Base-by-base conservation (phyloP, 2,113 vertebrate species). In the Plecturocebus donacophilus region DNA sequence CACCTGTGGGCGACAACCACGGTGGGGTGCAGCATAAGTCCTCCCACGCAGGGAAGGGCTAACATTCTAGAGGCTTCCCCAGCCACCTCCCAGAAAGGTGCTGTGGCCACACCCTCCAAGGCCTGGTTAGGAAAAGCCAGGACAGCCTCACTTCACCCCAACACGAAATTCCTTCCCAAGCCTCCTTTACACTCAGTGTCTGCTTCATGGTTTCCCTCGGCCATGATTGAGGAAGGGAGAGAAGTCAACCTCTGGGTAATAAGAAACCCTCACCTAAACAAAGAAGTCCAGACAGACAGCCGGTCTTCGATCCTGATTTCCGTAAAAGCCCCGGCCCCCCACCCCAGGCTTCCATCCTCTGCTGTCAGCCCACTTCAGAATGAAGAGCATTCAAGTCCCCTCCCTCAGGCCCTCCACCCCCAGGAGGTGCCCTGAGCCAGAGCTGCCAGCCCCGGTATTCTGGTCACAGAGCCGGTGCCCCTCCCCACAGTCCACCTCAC, bases 381-480 rank as follows among this genome's bases (percentile, higher is more conserved):
- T 0, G 0, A 19, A 54, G 47, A 80, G 64, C 40, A 21, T 0
- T 6, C 19, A 23, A 11, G 17, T 20, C 30, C 52, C 38, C 6
- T 4, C 83, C 56, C 56, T 38, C 17, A 0, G 8, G 23, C 4
- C 49, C 20, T 19, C 38, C 35, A 0, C 0, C 10, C 66, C 49
- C 32, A 54, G 8, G 11, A 52, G 68, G 17, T 2, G 54, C 32
- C 61, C 88, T 23, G 32, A 12, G 32, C 0, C 0, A 11, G 8
- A 25, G 56, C 13, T 0, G 20, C 20, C 21, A 0, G 0, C 56
- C 12, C 11, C 0, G 2, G 10, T 6, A 4, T 21, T 6, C 66
- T 1, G 3, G 5, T 11, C 76, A 16, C n/a, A 20, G 12, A 42
- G 71, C 76, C 1, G 0, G 3, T 0, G 40, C 38, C n/a, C 4